Base-by-base conservation (phyloP, 2,888 invertebrate genomes). In the Andrena haemorrhoa region DNA sequence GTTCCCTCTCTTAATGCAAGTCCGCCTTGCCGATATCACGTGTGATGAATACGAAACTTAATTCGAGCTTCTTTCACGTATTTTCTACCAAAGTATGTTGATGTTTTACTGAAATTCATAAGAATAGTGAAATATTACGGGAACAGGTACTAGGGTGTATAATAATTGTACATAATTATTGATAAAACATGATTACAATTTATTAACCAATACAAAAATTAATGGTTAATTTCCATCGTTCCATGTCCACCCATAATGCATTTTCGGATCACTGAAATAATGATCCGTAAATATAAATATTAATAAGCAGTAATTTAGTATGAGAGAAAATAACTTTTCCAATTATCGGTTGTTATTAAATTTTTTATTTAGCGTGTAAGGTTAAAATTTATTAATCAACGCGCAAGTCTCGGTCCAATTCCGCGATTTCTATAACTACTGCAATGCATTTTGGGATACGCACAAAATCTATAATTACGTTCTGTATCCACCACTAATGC, bases 201-300 rank as follows among this genome's bases (percentile, higher is more conserved):
- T 70, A 83, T 88, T 80, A 85, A 82, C 79, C 83, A 84, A 83
- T 85, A 82, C 80, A 88, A 88, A 90, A 89, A 89, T 87, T 86
- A 89, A 85, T 83, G 89, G 90, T 91, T 88, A 87, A 83, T 86
- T 92, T 89, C 90, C 89, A 76, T 82, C 88, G 89, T 91, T 91
- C 87, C 91, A 78, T 87, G 76, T 91, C 80, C 83, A 91, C 90
- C 90, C 90, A 90, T 86, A 89, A 91, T 92, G 89, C 91, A 90
- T 87, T 86, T 86, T 85, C 75, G 56, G 61, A 66, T 66, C 8
- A 63, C 29, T 56, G 51, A 63, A 72, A 63, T 71, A 60, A 58
- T 12, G 16, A 69, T 70, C 10, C 35, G 2, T 53, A 63, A 60
- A 73, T 68, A 69, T 56, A 72, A 72, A 79, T 23, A 63, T 80